Conservation (phyloP, 1,140 invertebrate species). For the Drusus annulatus region DNA sequence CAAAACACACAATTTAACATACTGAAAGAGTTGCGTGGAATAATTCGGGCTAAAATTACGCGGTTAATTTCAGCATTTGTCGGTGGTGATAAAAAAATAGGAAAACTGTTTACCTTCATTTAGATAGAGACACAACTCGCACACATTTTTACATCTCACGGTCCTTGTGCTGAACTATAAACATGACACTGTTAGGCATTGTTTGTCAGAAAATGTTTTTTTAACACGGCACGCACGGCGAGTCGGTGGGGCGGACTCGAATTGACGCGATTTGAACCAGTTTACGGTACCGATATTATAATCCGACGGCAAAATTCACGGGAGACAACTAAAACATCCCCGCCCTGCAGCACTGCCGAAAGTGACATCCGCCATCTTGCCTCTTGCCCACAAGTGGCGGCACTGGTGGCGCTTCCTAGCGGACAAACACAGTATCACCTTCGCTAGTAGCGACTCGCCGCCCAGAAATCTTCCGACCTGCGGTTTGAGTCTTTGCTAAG, state of each 20-base stretch:
- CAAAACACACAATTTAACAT: constrained; percentile 10
- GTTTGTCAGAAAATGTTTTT: constrained; percentile 10
- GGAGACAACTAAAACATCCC: constrained; percentile 47
- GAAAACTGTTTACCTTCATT: constrained; percentile 50
- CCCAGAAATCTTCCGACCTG: too few species aligned
- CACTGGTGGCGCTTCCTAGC: constrained; percentile 2
- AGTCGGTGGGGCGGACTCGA: background rate
- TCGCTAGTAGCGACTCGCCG: too few species aligned
- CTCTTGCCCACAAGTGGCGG: constrained; percentile 48
- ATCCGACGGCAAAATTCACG: constrained; percentile 34
- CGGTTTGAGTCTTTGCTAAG: too few species aligned
- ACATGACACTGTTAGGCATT: constrained; percentile 47
- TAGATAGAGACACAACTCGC: constrained; percentile 44
- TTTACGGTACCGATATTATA: constrained; percentile 32
- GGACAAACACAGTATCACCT: background rate
- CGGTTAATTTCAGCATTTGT: background rate
- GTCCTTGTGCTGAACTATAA: constrained; percentile 47
- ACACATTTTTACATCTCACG: constrained; percentile 49
- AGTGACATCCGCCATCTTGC: constrained; percentile 51
- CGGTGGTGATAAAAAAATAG: constrained; percentile 18
- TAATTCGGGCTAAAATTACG: background rate
- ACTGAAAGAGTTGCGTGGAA: background rate
- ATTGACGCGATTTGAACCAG: constrained; percentile 10
- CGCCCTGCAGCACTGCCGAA: constrained; percentile 46
- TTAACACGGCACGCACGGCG: background rate